These are phyloP conservation scores for Halcyon leucocephala DNA, from an alignment of 2,797 vertebrate genomes.

Conservation along the genomic window DNA sequence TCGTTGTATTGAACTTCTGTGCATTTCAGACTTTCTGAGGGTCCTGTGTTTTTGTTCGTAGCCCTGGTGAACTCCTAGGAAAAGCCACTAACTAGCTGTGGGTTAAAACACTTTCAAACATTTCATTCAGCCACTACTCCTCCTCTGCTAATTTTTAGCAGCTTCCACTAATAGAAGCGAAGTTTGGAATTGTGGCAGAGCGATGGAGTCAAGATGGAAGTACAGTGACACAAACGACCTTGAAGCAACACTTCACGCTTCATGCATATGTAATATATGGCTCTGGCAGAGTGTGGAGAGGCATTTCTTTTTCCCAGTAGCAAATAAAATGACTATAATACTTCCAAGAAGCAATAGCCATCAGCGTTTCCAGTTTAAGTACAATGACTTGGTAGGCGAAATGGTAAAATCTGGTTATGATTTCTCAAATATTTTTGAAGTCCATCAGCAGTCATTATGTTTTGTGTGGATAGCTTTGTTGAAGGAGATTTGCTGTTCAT, in stretches of 20 bases:
- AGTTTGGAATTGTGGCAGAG: not conserved
- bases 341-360: not conserved
- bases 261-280: not conserved
- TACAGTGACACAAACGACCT: not conserved
- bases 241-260: not conserved
- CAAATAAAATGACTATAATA: not conserved
- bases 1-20: not conserved
- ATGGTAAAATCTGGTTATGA: not conserved
- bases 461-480: not conserved
- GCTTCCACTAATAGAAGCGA: not conserved
- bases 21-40: not conserved
- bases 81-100: not conserved
- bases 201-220: not conserved
- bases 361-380: not conserved
- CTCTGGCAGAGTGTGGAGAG: not conserved
- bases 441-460: not conserved
- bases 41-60: not conserved
- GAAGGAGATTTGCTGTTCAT: not conserved
- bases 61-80: not conserved
- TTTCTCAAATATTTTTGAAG: not conserved
- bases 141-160: not conserved
- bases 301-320: not conserved
- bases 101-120: not conserved
- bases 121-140: not conserved
- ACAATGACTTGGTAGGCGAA: not conserved